These are phyloP conservation scores for Petrocephalus sullivani DNA, from an alignment of 2,797 vertebrate species.

Conservation along the genomic window DNA sequence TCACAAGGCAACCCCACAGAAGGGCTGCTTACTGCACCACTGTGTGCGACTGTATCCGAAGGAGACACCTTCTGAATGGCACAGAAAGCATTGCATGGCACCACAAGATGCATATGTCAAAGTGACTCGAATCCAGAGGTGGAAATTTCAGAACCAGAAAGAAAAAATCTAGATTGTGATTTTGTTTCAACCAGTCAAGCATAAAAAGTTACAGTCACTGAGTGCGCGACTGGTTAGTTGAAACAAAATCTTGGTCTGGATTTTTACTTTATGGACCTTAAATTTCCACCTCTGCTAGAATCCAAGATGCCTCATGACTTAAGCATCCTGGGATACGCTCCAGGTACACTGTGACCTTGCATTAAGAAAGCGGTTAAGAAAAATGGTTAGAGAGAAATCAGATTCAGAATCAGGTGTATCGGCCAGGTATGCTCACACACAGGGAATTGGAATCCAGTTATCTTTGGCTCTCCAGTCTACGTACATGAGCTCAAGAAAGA, in stretches of 20 bases:
- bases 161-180: not conserved
- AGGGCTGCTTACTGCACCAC: not conserved
- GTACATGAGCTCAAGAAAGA: not conserved
- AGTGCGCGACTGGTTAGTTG: not conserved
- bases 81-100: not conserved
- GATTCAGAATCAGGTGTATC: not conserved
- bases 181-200: not conserved
- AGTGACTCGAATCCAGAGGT: not conserved
- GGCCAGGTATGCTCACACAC: not conserved
- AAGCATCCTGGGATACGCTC: not conserved
- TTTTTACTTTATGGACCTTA: not conserved
- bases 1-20: not conserved
- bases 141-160: not conserved
- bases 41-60: not conserved
- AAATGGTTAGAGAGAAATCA: not conserved
- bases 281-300: not conserved
- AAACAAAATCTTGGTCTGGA: not conserved
- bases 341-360: not conserved
- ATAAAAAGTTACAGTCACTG: not conserved
- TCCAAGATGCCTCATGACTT: not conserved
- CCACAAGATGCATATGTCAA: not conserved
- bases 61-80: not conserved
- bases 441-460: not conserved
- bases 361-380: not conserved
- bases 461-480: not conserved